Conservation (phyloP, 2,797 vertebrate species). For the Sebastes hopkinsi region DNA sequence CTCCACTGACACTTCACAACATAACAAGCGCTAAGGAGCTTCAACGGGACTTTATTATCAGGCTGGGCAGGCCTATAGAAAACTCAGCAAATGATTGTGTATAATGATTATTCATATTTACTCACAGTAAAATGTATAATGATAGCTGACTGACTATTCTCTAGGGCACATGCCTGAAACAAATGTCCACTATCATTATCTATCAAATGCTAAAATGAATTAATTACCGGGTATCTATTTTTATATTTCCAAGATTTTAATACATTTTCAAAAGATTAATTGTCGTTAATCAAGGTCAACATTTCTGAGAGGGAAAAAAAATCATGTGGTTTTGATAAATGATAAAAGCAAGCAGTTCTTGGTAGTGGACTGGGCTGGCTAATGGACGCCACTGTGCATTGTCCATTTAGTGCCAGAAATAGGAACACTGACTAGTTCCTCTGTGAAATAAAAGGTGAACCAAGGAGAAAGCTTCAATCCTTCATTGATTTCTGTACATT, state of each 20-base stretch:
- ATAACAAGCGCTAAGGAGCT: constrained; percentile 47
- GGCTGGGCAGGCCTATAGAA: background rate
- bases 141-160: background rate
- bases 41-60: constrained; percentile 39
- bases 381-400: background rate
- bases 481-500: constrained; percentile 28
- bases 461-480: constrained; percentile 4
- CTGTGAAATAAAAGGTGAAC: constrained; percentile 19
- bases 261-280: background rate
- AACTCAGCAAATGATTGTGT: background rate
- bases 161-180: background rate
- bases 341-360: constrained; percentile 3
- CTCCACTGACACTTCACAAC: constrained; percentile 49
- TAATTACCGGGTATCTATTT: background rate
- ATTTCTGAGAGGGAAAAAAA: background rate
- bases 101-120: background rate
- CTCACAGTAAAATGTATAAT: background rate
- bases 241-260: background rate
- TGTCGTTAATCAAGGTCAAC: background rate
- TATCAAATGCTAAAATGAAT: background rate
- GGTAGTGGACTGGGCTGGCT: background rate
- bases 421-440: background rate
- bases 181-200: background rate
- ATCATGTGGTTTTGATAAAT: too few species aligned
- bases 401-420: background rate